Evolutionary conservation across 2,113 vertebrate genomes (phyloP).

Genomic region (Bostrychus sinensis): DNA sequence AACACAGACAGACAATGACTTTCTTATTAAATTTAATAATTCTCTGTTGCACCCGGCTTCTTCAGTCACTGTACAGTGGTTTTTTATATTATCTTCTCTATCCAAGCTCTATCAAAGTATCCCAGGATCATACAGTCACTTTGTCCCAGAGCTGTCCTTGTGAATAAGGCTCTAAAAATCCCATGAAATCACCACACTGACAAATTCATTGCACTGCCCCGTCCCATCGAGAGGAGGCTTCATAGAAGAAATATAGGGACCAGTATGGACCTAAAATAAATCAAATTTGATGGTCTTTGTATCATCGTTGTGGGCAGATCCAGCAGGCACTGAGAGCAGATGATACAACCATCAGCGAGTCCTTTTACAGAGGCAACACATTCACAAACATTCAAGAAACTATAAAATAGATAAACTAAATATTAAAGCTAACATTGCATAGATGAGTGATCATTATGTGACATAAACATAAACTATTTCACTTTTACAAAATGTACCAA

Average conservation of each 20-base stretch:
- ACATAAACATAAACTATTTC: conserved; percentile 27
- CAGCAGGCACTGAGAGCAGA: conserved; percentile 72
- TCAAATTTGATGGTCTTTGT: conserved; percentile 25
- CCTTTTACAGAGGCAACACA: conserved; percentile 42
- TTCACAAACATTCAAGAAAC: conserved; percentile 35
- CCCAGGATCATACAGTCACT: conserved; percentile 9
- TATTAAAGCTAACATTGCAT: conserved; percentile 56
- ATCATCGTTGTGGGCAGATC: conserved; percentile 59
- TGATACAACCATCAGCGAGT: conserved; percentile 47
- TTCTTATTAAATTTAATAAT: too few species aligned
- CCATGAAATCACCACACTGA: conserved; percentile 8
- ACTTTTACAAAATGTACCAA: conserved; percentile 26
- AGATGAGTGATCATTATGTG: conserved; percentile 54
- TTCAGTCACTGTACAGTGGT: too few species aligned
- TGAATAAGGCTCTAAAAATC: conserved; percentile 35
- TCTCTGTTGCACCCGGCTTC: too few species aligned
- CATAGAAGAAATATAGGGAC: conserved; percentile 22
- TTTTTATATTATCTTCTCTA: too few species aligned
- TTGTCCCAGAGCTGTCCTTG: conserved; percentile 11
- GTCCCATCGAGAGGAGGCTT: conserved; percentile 34
- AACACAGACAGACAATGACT: too few species aligned
- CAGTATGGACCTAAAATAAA: background rate
- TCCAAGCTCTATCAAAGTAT: too few species aligned
- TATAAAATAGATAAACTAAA: conserved; percentile 35
- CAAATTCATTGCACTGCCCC: conserved; percentile 40